Base-by-base conservation (phyloP, 37 sponge, comb jelly and placozoan species). In the Dysidea cf. avara region DNA sequence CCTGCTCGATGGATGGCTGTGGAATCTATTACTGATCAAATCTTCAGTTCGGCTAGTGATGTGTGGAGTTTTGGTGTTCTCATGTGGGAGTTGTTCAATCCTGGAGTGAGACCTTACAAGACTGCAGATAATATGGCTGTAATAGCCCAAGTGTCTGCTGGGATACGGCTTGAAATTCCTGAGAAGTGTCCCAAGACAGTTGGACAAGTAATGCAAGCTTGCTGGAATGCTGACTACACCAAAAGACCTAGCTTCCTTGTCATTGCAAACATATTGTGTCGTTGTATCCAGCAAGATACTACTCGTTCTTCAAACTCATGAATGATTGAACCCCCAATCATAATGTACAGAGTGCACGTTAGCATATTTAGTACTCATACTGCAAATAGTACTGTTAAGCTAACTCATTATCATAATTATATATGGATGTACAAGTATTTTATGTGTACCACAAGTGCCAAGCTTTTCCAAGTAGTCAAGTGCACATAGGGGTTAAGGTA, bases 1-100 rank as follows among this genome's bases (percentile, higher is more conserved):
- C n/a, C n/a, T n/a, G n/a, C n/a, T n/a, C 53, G 79, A 9, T 88
- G 88, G 88, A 88, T 88, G 88, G 61, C 88, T 24, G 83, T 83
- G 14, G 88, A 88, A 53, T 69, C 68, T 48, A 56, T 88, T 9
- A 12, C 63, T 2, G 68, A 74, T 2, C 40, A 68, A 17, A 1
- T 35, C 30, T 88, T 88, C 68, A 82, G 83, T 30, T 24, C 73
- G 32, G 88, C 88, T 7, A 82, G 83, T 22, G 88, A 88, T 39
- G 88, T 88, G 49, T 88, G 88, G 88, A 82, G 68, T n/a, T n/a
- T n/a, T n/a, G n/a, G n/a, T n/a, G n/a, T n/a, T n/a, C n/a, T n/a
- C n/a, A n/a, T n/a, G n/a, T 88, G 88, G 88, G 88, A 88, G 69
- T 78, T 88, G 88, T 82, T 82, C 25, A 21, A 73, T 59, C 72